phyloP scores from a whole-genome alignment of 2,797 vertebrate genomes.

The Potorous gilbertii region DNA sequence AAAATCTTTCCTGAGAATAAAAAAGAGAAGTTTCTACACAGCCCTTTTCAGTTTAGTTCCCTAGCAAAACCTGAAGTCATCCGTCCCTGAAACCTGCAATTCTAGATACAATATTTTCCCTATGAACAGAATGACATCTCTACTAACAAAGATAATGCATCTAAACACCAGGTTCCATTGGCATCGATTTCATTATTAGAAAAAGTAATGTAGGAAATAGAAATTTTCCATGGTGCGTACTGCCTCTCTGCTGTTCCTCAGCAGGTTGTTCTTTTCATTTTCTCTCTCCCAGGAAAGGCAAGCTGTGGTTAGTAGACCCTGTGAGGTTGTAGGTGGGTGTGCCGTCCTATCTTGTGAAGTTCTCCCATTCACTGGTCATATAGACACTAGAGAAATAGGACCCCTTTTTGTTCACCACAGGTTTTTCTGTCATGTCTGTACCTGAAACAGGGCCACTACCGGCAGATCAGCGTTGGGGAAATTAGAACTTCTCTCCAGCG shows the following conservation, averaged over 20 bases:
- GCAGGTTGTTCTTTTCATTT: background rate
- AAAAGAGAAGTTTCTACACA: too few species aligned
- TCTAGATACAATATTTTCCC: too few species aligned
- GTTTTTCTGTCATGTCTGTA: background rate
- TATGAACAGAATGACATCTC: too few species aligned
- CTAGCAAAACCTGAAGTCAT: too few species aligned
- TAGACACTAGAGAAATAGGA: background rate
- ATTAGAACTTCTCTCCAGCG: background rate
- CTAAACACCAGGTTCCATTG: too few species aligned
- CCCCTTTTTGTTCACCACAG: background rate
- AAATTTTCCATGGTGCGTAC: background rate
- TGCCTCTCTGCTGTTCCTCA: background rate
- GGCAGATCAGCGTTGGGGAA: background rate
- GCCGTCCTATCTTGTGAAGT: background rate
- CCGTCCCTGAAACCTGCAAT: too few species aligned
- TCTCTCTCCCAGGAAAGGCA: background rate
- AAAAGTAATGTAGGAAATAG: too few species aligned
- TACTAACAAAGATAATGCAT: too few species aligned
- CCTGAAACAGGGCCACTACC: background rate
- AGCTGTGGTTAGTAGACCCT: background rate
- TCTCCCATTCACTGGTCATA: background rate
- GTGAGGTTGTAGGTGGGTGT: background rate
- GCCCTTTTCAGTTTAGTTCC: too few species aligned
- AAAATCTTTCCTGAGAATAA: too few species aligned
- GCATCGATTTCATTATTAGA: too few species aligned